Base-by-base conservation (phyloP, 2,888 invertebrate genomes). In the Epinotia bilunana region DNA sequence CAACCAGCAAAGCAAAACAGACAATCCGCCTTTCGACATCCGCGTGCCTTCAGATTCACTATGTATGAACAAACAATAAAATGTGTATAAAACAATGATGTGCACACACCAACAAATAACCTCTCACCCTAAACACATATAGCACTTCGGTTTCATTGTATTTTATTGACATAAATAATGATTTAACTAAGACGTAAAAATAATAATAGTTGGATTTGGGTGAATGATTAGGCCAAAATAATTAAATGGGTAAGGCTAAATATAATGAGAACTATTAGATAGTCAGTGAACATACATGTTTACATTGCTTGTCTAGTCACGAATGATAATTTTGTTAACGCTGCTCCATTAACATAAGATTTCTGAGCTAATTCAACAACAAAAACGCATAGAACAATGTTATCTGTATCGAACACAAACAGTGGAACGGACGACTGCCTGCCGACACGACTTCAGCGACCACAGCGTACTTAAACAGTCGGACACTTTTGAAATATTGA, bases 381-480 rank as follows among this genome's bases (percentile, higher is more conserved):
- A 73, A 76, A 73, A 73, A 33, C 55, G 46, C 53, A 23, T 63
- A 69, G 39, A 68, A 76, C 73, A 76, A 76, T 76, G 69, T 57
- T 76, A 76, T 76, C 76, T 76, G 55, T n/a, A 73, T n/a, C 33
- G n/a, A 57, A 58, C 64, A 71, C 49, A 60, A 73, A 76, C 57
- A 73, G 68, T 49, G 63, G 55, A 73, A 62, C 57, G 55, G 55
- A 39, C 46, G n/a, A 57, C 43, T 46, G 73, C 68, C 39, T 69
- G 49, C 49, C 58, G 49, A 65, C 57, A 53, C 23, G 61, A 68
- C 46, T 74, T 62, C 43, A 61, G 33, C 49, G 3, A 20, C 4
- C 49, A 58, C 63, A 74, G 57, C 43, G 28, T 9, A 74, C 18
- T 58, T n/a, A 6, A 4, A 63, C 73, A 63, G 62, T 28, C 3